Evolutionary conservation across 2,888 invertebrate genomes (phyloP).

Genomic region (Celastrina argiolus): DNA sequence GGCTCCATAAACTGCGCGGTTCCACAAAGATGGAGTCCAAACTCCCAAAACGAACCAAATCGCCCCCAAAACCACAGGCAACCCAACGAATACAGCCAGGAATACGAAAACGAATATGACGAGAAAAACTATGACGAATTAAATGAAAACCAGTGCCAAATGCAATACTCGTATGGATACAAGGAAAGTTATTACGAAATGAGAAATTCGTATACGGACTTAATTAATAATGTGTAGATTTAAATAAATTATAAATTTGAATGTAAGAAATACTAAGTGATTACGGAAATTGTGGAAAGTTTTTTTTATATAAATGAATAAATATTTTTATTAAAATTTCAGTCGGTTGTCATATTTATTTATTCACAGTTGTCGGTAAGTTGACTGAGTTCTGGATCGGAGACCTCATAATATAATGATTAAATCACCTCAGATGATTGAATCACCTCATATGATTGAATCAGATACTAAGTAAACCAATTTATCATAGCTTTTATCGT

Average conservation of each 20-base stretch:
- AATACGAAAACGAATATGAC: slow-evolving; percentile 65
- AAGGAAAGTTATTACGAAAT: slow-evolving; percentile 65
- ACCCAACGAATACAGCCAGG: slow-evolving; percentile 46
- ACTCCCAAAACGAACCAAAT: slow-evolving; percentile 42
- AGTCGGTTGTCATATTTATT: background rate
- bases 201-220: slow-evolving; percentile 54
- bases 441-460: too few species aligned
- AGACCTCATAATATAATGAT: too few species aligned
- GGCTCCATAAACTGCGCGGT: slow-evolving; percentile 67
- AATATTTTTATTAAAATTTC: slow-evolving; percentile 1
- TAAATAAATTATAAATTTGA: background rate
- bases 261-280: background rate
- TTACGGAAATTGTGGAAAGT: background rate
- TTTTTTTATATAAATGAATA: background rate
- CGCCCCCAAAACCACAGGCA: slow-evolving; percentile 35
- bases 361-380: too few species aligned
- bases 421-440: too few species aligned
- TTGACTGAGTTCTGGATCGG: too few species aligned
- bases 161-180: slow-evolving; percentile 63
- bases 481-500: too few species aligned
- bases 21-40: slow-evolving; percentile 66
- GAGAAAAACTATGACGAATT: slow-evolving; percentile 51
- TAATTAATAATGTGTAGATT: slow-evolving; percentile 50
- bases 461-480: too few species aligned
- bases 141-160: slow-evolving; percentile 43